Percentiles rank a stretch among this genome's conserved stretches.
phyloP scores from a whole-genome alignment of 2,888 invertebrate genomes.

The Desoria tigrina region DNA sequence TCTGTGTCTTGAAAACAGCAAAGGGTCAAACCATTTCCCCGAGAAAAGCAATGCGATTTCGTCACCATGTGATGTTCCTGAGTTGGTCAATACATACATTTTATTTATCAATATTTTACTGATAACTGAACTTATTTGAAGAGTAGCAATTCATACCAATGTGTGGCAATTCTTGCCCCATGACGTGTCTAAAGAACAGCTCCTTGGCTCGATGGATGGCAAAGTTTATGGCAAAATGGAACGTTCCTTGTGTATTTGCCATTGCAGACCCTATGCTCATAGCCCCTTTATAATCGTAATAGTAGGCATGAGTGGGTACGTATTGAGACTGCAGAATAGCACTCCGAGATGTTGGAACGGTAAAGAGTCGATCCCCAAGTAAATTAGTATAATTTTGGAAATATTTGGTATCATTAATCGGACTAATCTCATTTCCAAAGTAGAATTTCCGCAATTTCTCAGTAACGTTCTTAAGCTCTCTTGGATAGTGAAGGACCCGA shows the following conservation, averaged over 20 bases:
- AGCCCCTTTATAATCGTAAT: constrained; percentile 29
- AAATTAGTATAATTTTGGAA: constrained; percentile 30
- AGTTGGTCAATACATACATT: too few species aligned
- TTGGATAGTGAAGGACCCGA: constrained; percentile 27
- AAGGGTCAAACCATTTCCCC: background rate
- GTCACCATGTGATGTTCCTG: constrained; percentile 7
- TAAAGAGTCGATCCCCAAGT: constrained; percentile 41
- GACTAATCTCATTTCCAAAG: constrained; percentile 30
- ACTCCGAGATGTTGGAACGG: constrained; percentile 21
- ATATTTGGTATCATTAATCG: constrained; percentile 26
- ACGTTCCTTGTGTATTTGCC: constrained; percentile 25
- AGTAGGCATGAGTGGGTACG: constrained; percentile 35
- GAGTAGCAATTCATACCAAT: too few species aligned
- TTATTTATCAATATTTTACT: too few species aligned
- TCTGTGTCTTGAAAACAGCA: background rate
- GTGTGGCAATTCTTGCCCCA: background rate
- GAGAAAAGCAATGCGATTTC: background rate
- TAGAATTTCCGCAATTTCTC: constrained; percentile 38
- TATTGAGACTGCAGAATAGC: constrained; percentile 31
- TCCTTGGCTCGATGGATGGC: background rate
- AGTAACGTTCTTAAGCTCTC: constrained; percentile 14
- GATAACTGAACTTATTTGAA: too few species aligned
- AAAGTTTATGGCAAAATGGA: constrained; percentile 7
- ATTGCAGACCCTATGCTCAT: constrained; percentile 26
- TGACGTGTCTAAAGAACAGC: background rate